Evolutionary conservation across 2,888 invertebrate species (phyloP).

Genomic region (Coelopa pilipes): DNA sequence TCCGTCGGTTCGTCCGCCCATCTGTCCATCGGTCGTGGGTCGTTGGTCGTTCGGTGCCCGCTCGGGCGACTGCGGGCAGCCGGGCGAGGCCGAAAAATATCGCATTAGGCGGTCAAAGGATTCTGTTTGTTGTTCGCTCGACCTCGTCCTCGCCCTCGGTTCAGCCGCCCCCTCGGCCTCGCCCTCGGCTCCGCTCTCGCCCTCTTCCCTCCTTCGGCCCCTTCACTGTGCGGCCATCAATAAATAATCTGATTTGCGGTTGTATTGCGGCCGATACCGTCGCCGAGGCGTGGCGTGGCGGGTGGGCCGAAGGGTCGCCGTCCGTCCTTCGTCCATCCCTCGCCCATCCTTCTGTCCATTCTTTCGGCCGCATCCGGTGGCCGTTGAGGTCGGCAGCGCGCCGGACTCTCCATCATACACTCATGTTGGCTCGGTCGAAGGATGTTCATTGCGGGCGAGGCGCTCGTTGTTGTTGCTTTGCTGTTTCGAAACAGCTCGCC

Average conservation of each 20-base stretch:
- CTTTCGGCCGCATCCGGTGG: too few species aligned
- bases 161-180: background rate
- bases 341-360: too few species aligned
- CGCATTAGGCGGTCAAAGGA: background rate
- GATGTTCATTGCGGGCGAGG: too few species aligned
- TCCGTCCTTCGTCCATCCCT: too few species aligned
- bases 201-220: background rate
- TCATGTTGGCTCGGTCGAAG: too few species aligned
- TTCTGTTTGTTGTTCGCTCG: background rate
- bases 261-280: slow-evolving; percentile 1
- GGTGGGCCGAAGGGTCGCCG: background rate
- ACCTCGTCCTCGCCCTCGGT: background rate
- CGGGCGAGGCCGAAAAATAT: background rate
- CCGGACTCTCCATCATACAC: too few species aligned
- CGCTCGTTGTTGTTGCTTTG: background rate
- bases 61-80: background rate
- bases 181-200: background rate
- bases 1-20: background rate
- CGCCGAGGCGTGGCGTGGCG: background rate
- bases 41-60: background rate
- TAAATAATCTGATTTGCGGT: slow-evolving; percentile 35
- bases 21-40: background rate
- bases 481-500: background rate
- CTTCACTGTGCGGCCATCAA: slow-evolving; percentile 18
- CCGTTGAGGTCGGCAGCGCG: too few species aligned